Evolutionary conservation across 2,113 vertebrate species (phyloP).

Genomic region (Vidua macroura): DNA sequence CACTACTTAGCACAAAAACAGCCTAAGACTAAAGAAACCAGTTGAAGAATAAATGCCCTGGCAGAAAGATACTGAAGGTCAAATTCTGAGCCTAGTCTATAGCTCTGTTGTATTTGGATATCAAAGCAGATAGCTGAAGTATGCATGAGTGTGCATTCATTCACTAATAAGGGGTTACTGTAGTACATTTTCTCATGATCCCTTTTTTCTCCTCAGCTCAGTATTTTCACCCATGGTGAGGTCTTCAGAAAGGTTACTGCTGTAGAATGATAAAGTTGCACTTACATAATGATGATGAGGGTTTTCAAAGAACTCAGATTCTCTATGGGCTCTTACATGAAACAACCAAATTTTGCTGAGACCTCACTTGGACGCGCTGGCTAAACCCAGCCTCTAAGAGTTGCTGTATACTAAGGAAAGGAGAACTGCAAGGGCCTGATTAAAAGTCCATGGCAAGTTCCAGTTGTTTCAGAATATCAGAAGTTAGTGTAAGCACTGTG

Average conservation of each 20-base stretch:
- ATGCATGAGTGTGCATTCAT: slow-evolving; percentile 10
- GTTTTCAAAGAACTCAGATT: background rate
- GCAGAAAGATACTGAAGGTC: background rate
- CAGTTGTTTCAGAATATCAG: background rate
- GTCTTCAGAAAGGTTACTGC: background rate
- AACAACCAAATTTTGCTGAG: background rate
- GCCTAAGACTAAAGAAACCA: background rate
- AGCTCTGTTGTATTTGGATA: slow-evolving; percentile 12
- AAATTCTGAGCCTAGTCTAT: slow-evolving; percentile 15
- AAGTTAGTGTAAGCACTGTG: background rate
- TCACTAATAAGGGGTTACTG: background rate
- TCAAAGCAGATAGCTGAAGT: slow-evolving; percentile 48
- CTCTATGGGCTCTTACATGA: background rate
- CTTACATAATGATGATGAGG: background rate
- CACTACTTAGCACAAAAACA: background rate
- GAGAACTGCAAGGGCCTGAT: background rate
- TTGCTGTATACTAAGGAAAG: background rate
- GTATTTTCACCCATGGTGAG: background rate
- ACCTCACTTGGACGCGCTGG: background rate
- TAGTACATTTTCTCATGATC: background rate
- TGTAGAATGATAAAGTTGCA: background rate
- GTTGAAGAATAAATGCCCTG: background rate
- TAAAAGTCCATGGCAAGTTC: background rate
- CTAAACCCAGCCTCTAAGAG: background rate
- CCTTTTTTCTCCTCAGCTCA: background rate